Evolutionary conservation across 2,113 vertebrate species (phyloP), one percentile per base, ranked within the genome.

Genomic region (Psilopogon haemacephalus): DNA sequence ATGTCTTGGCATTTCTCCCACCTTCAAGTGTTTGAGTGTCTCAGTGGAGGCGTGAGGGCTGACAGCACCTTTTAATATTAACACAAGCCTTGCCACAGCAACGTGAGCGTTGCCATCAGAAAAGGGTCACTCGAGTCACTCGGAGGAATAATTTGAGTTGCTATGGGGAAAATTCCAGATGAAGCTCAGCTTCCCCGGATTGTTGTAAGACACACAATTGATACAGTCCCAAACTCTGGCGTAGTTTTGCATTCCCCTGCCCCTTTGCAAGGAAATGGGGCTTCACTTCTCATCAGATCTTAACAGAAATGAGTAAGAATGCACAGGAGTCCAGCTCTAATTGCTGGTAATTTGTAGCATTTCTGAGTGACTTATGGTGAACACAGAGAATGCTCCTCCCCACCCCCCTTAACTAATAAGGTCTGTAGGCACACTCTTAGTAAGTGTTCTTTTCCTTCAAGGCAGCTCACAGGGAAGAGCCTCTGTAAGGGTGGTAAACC

Each of bases 11-110:
- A 96, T 18, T 64, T 88, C 88, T 94, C 85, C 86, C 54, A 59
- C 52, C 55, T 89, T 69, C 21, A 69, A 84, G 52, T 26, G 21
- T 90, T 96, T 89, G 11, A 89, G 23, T 55, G 58, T 93, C 85
- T 94, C 84, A 52, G 50, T 50, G 76, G 84, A 96, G 56, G 84
- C 89, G 86, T 91, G 77, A 0, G 0, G 38, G 93, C 74, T 94
- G 88, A 96, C 70, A 96, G 32, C 35, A 89, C 92, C 85, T 95
- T 94, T 94, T 93, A 93, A 89, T 89, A 94, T 89, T 93, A 86
- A 73, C 87, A 85, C 69, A 93, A 96, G 67, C 20, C 56, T 94
- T 79, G 46, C 65, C 84, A 84, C 93, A 93, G 89, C 35, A 90
- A 94, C 78, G 20, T 32, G 18, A 93, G 65, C 71, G 32, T 94